These are phyloP conservation scores for Cheilosia vulpina DNA, from an alignment of 2,888 invertebrate genomes.

Conservation along the genomic window DNA sequence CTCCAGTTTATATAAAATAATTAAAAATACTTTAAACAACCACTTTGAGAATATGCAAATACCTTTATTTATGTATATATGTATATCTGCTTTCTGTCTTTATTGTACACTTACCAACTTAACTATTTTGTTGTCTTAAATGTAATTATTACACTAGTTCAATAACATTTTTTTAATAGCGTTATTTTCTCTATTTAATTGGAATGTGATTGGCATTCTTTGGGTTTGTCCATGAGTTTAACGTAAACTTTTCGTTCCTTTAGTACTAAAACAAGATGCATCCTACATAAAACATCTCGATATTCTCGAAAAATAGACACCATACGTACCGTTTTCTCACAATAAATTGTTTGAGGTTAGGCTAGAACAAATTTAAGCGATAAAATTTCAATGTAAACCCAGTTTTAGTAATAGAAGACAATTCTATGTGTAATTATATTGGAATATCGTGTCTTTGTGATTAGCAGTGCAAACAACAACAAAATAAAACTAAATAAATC, in stretches of 20 bases:
- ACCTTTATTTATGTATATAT: conserved; percentile 50
- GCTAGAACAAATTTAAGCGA: too few species aligned
- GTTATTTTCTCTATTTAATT: conserved; percentile 9
- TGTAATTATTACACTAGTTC: conserved; percentile 31
- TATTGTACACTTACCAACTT: conserved; percentile 52
- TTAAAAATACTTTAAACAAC: background rate
- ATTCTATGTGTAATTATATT: background rate
- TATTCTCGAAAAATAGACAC: too few species aligned
- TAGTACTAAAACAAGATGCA: background rate
- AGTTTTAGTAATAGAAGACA: background rate
- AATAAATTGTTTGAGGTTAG: too few species aligned
- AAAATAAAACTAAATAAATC: conserved; percentile 60
- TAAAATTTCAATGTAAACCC: too few species aligned
- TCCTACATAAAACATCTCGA: too few species aligned
- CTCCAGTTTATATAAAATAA: background rate
- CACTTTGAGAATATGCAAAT: conserved; percentile 67
- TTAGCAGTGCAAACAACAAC: conserved; percentile 46
- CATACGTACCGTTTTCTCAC: too few species aligned
- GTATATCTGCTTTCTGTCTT: conserved; percentile 36
- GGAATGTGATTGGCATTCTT: conserved; percentile 67
- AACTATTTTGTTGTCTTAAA: conserved; percentile 16
- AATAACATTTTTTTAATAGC: background rate
- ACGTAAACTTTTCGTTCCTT: background rate
- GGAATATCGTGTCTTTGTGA: conserved; percentile 41
- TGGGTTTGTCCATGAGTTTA: conserved; percentile 45